phyloP scores from a whole-genome alignment of 1,140 invertebrate genomes.

The Protaetia brevitarsis region DNA sequence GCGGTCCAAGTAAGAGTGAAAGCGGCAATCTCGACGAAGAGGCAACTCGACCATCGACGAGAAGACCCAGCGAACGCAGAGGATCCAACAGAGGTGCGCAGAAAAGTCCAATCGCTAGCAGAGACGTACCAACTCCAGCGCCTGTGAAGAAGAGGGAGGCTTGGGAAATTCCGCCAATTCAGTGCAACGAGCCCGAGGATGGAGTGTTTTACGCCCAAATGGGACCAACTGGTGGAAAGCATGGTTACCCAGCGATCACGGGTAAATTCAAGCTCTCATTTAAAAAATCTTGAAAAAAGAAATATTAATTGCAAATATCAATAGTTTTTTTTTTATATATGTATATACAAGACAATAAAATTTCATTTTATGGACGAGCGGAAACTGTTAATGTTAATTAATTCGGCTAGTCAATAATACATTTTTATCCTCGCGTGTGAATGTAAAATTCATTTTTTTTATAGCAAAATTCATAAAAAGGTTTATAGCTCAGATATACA shows the following conservation, averaged over 20 bases:
- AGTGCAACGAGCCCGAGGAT: slow-evolving; percentile 85
- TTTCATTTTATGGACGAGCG: too few species aligned
- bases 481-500: too few species aligned
- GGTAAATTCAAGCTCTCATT: too few species aligned
- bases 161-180: slow-evolving; percentile 84
- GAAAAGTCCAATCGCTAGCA: slow-evolving; percentile 27
- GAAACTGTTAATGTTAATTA: too few species aligned
- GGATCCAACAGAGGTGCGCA: not conserved
- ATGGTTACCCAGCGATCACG: slow-evolving; percentile 82
- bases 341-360: too few species aligned
- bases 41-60: not conserved
- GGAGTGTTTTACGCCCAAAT: slow-evolving; percentile 88
- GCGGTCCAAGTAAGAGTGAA: not conserved
- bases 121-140: slow-evolving; percentile 61
- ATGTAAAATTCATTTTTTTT: too few species aligned
- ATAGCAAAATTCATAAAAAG: too few species aligned
- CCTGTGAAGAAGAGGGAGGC: slow-evolving; percentile 57
- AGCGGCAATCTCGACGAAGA: not conserved
- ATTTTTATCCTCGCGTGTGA: too few species aligned
- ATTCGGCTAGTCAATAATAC: too few species aligned
- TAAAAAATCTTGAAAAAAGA: slow-evolving; percentile 24
- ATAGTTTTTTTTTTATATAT: too few species aligned
- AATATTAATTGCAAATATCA: too few species aligned
- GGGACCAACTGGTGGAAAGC: slow-evolving; percentile 79
- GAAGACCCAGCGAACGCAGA: not conserved